Evolutionary conservation across 2,797 vertebrate species (phyloP), one percentile per base, ranked within the genome.

Genomic region (Cossypha dichroa): DNA sequence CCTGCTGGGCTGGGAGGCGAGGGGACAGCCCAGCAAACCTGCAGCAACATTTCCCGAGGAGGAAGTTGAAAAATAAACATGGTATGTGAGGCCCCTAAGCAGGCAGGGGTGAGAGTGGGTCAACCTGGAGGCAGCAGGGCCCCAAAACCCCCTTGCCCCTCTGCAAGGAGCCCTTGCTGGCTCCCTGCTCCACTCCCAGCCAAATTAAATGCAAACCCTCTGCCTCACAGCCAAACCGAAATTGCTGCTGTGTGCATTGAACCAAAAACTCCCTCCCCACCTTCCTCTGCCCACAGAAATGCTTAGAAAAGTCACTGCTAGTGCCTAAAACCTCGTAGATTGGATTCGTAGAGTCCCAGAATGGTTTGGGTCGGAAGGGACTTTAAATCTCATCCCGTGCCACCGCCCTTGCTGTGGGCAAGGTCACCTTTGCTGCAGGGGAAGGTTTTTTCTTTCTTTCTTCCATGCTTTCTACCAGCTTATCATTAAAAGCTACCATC

Each of bases 1-100:
- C n/a, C 34, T 40, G 34, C 1, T 2, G 6, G 7, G 2, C 59
- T 38, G 60, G 60, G 34, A 36, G 11, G 2, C 0, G 0, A 29
- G 2, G 34, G 63, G 19, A 36, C 34, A 45, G 66, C 43, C 69
- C 2, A 3, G 33, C 7, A 22, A 60, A 16, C 3, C 0, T 3
- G 5, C 34, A 46, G 52, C 10, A 17, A 13, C 2, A 0, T 29
- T 68, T 28, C 34, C 41, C 41, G 2, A 80, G 69, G 83, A 93
- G 85, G 94, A 93, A 95, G 46, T 36, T 52, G 73, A 20, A 81
- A 88, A 84, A 73, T 12, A 80, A 90, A 80, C n/a, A 15, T 0
- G 2, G 1, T 14, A 2, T 1, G 7, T 12, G 58, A 17, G 69
- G 66, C 23, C n/a, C 1, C 3, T 75, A 17, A 20, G 29, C 25